phyloP scores from a whole-genome alignment of 2,888 invertebrate species.

The Cartodere bifasciata region DNA sequence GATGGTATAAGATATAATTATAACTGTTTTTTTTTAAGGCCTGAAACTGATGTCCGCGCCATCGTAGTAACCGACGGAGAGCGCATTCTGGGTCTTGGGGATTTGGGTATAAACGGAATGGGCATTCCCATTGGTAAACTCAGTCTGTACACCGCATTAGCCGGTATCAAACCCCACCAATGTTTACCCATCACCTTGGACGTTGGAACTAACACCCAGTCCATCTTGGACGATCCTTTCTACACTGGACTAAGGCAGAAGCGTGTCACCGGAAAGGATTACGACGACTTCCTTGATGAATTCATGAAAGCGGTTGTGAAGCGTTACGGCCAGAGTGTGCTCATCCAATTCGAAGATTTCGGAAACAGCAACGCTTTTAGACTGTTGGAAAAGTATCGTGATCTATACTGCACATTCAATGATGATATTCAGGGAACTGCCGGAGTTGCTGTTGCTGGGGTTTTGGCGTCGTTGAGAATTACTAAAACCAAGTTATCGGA shows the following conservation, averaged over 20 bases:
- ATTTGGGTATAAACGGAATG: constrained; percentile 96
- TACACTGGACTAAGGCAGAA: constrained; percentile 88
- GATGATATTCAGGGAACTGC: constrained; percentile 89
- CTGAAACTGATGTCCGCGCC: constrained; percentile 73
- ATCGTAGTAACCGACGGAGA: constrained; percentile 98
- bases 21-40: constrained; percentile 54
- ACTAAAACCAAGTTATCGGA: constrained; percentile 74
- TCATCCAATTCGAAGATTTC: constrained; percentile 96
- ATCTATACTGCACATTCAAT: constrained; percentile 90
- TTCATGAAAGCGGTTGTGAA: constrained; percentile 88
- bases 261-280: constrained; percentile 69
- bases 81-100: constrained; percentile 92
- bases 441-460: constrained; percentile 87
- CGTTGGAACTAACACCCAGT: constrained; percentile 83
- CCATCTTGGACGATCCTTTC: constrained; percentile 78
- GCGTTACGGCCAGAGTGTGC: constrained; percentile 71
- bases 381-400: constrained; percentile 77
- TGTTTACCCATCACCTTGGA: constrained; percentile 91
- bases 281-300: constrained; percentile 92
- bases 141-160: constrained; percentile 91
- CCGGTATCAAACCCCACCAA: constrained; percentile 90
- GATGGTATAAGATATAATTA: no score
- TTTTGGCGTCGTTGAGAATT: constrained; percentile 74
- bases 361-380: constrained; percentile 95
- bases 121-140: constrained; percentile 98